These are phyloP conservation scores for Drosophila repleta DNA, from an alignment of 1,140 invertebrate species.

Conservation along the genomic window DNA sequence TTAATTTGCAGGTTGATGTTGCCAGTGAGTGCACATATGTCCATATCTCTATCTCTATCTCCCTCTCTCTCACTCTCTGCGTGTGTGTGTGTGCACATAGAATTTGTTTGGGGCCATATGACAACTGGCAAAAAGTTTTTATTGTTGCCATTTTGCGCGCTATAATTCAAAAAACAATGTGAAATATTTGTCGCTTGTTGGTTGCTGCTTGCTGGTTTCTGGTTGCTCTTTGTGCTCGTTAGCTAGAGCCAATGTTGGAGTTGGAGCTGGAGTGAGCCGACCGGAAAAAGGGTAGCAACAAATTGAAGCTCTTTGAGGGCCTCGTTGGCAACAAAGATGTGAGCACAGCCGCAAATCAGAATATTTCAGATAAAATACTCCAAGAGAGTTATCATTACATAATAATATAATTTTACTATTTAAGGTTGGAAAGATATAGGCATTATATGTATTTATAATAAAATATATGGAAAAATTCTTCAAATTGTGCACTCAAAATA, in stretches of 20 bases:
- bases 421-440: too few species aligned
- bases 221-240: constrained; percentile 45
- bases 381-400: neutral
- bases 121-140: constrained; percentile 72
- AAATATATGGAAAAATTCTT: too few species aligned
- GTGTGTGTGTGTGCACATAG: constrained; percentile 9
- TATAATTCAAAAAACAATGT: constrained; percentile 67
- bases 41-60: constrained; percentile 2
- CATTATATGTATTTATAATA: too few species aligned
- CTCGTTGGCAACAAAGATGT: constrained; percentile 6
- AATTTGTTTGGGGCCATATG: constrained; percentile 58
- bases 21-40: constrained; percentile 5
- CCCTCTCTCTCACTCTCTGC: neutral
- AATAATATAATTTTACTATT: too few species aligned
- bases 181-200: constrained; percentile 75
- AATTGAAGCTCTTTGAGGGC: neutral
- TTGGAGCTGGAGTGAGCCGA: neutral
- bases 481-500: too few species aligned
- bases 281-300: constrained; percentile 5
- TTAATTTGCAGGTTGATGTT: constrained; percentile 74
- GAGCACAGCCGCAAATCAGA: neutral
- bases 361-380: neutral
- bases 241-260: neutral
- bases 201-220: constrained; percentile 54
- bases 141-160: constrained; percentile 58